These are phyloP conservation scores for Chymomyza fuscimana DNA, from an alignment of 2,888 invertebrate genomes.

Conservation along the genomic window DNA sequence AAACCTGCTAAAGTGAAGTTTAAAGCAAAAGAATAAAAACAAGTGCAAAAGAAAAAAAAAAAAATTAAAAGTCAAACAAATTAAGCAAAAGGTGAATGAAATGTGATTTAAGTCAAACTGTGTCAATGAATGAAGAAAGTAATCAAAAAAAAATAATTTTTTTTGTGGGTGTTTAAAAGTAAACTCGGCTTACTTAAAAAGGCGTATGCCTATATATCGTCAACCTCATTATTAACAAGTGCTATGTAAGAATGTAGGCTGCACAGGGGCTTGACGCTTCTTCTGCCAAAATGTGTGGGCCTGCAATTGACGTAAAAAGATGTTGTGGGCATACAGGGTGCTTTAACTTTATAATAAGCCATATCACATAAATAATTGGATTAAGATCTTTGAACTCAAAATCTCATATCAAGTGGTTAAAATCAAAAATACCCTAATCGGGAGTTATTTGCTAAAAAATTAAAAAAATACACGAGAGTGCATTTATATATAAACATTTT, in stretches of 20 bases:
- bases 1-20: slow-evolving; percentile 1
- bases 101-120: slow-evolving; percentile 45
- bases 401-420: no score
- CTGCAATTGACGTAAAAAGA: neutral
- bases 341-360: no score
- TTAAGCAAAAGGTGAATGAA: slow-evolving; percentile 57
- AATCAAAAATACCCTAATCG: no score
- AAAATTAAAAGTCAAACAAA: slow-evolving; percentile 12
- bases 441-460: no score
- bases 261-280: neutral
- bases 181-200: neutral
- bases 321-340: neutral
- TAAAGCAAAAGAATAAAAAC: slow-evolving; percentile 14
- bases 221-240: neutral
- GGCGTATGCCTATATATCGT: neutral
- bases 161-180: slow-evolving; percentile 9
- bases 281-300: neutral
- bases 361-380: no score
- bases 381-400: no score
- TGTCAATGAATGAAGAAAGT: slow-evolving; percentile 63
- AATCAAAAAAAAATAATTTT: neutral
- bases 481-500: no score
- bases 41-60: slow-evolving; percentile 16
- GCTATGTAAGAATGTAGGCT: neutral
- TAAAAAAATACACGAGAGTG: no score